Percentiles rank a stretch among this genome's conserved stretches.
Conservation (phyloP, 2,888 invertebrate species). For the Amblyteles armatorius region DNA sequence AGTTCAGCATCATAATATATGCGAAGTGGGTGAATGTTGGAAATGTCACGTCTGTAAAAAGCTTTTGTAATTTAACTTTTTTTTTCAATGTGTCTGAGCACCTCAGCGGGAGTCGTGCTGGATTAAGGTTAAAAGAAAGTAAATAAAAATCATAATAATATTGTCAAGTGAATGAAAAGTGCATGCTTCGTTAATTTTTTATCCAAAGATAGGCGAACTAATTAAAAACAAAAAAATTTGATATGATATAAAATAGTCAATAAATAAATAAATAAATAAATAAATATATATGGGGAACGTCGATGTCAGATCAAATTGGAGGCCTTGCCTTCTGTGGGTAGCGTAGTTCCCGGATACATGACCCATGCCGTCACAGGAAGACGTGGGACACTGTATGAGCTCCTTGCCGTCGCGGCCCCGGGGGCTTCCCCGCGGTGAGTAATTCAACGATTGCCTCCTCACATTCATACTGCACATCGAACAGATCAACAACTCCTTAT, state of each 20-base stretch:
- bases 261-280: no score
- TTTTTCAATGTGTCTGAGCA: not conserved
- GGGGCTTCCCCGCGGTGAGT: conserved; percentile 82
- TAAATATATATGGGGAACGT: conserved; percentile 44
- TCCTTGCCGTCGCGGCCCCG: conserved; percentile 90
- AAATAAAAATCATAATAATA: not conserved
- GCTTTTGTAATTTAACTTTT: conserved; percentile 28
- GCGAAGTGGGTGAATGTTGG: not conserved
- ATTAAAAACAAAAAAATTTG: not conserved
- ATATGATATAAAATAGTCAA: not conserved
- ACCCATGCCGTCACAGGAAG: conserved; percentile 94
- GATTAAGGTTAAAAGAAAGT: conserved; percentile 9
- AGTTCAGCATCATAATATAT: not conserved
- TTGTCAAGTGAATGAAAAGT: not conserved
- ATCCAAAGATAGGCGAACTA: not conserved
- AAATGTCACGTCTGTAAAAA: conserved; percentile 59
- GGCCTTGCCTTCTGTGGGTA: conserved; percentile 94
- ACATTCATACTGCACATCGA: conserved; percentile 82
- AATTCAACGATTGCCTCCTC: conserved; percentile 83
- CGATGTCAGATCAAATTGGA: conserved; percentile 73
- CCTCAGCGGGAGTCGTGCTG: conserved; percentile 29
- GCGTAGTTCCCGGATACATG: conserved; percentile 96
- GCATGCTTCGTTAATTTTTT: conserved; percentile 13
- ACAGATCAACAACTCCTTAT: conserved; percentile 68
- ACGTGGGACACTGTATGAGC: conserved; percentile 92